Evolutionary conservation across 2,888 invertebrate genomes (phyloP).

Genomic region (Syrphus vitripennis): DNA sequence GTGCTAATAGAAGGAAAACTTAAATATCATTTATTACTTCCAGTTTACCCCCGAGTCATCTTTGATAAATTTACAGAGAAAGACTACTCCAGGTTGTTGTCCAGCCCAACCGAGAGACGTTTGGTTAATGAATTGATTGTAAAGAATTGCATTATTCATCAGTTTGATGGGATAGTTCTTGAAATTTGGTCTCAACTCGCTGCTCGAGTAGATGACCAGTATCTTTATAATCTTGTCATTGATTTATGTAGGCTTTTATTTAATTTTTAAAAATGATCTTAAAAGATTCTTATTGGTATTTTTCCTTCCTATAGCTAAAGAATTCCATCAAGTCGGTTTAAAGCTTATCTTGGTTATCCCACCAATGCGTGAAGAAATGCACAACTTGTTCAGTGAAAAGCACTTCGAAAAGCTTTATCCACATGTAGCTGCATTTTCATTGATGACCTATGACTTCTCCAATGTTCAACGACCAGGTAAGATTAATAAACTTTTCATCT

Average conservation of each 20-base stretch:
- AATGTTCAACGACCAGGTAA: constrained; percentile 89
- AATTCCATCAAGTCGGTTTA: constrained; percentile 83
- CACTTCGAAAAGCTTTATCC: constrained; percentile 90
- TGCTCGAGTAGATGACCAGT: constrained; percentile 83
- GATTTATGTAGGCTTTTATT: constrained; percentile 80
- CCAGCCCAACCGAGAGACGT: constrained; percentile 85
- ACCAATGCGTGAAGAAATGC: constrained; percentile 83
- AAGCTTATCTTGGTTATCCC: constrained; percentile 90
- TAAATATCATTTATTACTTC: constrained; percentile 74
- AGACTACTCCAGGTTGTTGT: constrained; percentile 88
- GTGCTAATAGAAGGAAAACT: neutral
- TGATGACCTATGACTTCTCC: constrained; percentile 99
- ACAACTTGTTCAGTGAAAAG: constrained; percentile 87
- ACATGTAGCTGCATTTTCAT: constrained; percentile 91
- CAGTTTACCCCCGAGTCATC: constrained; percentile 93
- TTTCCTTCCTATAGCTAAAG: constrained; percentile 82
- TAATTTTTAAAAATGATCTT: too few relatives aligned
- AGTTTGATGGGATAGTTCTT: constrained; percentile 94
- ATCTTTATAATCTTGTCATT: constrained; percentile 85
- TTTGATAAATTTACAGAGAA: constrained; percentile 92
- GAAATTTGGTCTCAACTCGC: constrained; percentile 95
- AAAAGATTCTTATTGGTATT: neutral
- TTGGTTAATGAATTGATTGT: constrained; percentile 87
- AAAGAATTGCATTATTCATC: constrained; percentile 87
- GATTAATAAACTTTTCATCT: neutral